Percentiles rank a stretch among this genome's conserved stretches.
phyloP scores from a whole-genome alignment of 2,113 vertebrate genomes.

The Axis porcinus region DNA sequence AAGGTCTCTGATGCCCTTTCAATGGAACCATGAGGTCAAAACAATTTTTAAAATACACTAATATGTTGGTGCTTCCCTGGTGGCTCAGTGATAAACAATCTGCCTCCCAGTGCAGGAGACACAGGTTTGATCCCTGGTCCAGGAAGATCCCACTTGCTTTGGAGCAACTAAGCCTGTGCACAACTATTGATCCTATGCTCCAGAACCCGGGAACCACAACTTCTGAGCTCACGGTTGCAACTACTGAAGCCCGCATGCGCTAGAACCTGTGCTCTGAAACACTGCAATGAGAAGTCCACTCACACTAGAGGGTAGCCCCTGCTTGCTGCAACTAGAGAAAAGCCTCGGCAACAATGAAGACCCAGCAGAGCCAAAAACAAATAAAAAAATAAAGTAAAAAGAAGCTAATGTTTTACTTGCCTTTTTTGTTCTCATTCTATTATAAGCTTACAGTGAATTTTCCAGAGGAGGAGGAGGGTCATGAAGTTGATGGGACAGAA shows the following conservation, averaged over 20 bases:
- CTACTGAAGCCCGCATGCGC: not conserved
- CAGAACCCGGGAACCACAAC: not conserved
- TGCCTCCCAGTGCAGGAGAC: not conserved
- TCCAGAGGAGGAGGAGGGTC: not conserved
- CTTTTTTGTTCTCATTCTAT: not conserved
- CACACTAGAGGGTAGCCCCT: not conserved
- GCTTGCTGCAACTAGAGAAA: not conserved
- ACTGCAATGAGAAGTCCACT: not conserved
- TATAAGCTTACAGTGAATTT: not conserved
- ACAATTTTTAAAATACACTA: not conserved
- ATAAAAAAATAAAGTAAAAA: not conserved
- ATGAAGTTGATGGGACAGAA: not conserved
- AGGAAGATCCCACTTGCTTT: not conserved
- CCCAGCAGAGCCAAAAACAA: not conserved
- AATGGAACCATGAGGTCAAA: not conserved
- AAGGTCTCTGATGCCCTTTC: not conserved
- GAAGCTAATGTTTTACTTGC: not conserved
- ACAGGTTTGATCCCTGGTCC: not conserved
- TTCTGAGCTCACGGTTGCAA: not conserved
- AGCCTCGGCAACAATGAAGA: fast-evolving
- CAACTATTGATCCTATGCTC: not conserved
- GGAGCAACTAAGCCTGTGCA: not conserved
- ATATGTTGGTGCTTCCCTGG: not conserved
- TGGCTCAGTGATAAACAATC: not conserved
- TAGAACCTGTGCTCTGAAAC: not conserved